Percentiles rank a stretch among this genome's conserved stretches.
Evolutionary conservation across 2,113 vertebrate genomes (phyloP).

Genomic region (Zootoca vivipara): DNA sequence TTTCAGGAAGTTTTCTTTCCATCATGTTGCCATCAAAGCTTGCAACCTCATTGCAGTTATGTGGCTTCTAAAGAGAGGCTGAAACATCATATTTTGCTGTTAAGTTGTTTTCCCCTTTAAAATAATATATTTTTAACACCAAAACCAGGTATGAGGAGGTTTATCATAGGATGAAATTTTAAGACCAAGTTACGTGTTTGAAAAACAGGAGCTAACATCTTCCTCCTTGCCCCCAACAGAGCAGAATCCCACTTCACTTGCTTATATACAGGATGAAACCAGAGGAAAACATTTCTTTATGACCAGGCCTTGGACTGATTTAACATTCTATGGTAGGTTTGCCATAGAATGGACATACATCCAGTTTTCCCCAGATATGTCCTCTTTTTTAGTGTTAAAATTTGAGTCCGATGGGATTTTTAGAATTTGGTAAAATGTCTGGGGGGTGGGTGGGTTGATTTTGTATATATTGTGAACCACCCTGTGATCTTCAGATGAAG

Average conservation of each 20-base stretch:
- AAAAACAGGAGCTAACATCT: slow-evolving; percentile 30
- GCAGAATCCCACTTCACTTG: slow-evolving; percentile 42
- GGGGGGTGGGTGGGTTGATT: background rate
- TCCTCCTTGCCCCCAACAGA: slow-evolving; percentile 15
- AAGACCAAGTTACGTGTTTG: slow-evolving; percentile 47
- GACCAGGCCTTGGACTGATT: background rate
- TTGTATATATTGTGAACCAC: background rate
- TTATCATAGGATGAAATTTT: background rate
- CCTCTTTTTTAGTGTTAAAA: too few relatives aligned
- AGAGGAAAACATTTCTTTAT: background rate
- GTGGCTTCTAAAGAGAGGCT: background rate
- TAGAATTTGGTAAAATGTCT: too few relatives aligned
- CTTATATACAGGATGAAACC: background rate
- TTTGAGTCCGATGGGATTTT: too few relatives aligned
- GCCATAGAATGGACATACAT: too few relatives aligned
- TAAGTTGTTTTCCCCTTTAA: slow-evolving; percentile 11
- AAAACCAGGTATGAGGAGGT: slow-evolving; percentile 27
- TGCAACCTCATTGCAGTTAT: background rate
- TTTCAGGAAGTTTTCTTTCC: background rate
- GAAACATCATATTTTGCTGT: slow-evolving; percentile 9
- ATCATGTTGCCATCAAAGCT: background rate
- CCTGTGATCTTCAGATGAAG: too few relatives aligned
- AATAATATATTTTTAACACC: slow-evolving; percentile 2
- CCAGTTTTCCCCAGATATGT: too few relatives aligned
- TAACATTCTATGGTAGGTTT: too few relatives aligned